Evolutionary conservation across 2,888 invertebrate genomes (phyloP).

Genomic region (Prenolepis imparis): DNA sequence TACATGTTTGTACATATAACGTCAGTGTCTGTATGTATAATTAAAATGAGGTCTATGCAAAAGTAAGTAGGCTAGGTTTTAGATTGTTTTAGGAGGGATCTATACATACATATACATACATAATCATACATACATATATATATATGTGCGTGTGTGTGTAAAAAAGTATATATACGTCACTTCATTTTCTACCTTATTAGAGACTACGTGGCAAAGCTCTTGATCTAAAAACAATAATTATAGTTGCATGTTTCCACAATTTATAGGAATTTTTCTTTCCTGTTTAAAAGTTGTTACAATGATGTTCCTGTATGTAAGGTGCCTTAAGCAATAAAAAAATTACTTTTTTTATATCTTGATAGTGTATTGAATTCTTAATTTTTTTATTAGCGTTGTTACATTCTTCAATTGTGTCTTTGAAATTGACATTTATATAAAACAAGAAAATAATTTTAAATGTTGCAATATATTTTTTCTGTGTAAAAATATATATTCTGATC

Average conservation of each 20-base stretch:
- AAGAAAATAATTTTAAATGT: background rate
- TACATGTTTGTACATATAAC: conserved; percentile 82
- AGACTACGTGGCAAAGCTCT: conserved; percentile 80
- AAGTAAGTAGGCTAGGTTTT: conserved; percentile 78
- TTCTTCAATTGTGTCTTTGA: background rate
- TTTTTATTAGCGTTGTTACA: background rate
- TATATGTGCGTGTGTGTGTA: conserved; percentile 35
- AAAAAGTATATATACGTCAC: conserved; percentile 77
- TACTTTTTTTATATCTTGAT: conserved; percentile 20
- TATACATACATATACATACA: conserved; percentile 68
- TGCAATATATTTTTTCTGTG: background rate
- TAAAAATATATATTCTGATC: background rate
- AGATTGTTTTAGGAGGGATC: conserved; percentile 81
- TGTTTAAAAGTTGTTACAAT: conserved; percentile 39
- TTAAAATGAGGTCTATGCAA: conserved; percentile 75
- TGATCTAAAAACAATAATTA: conserved; percentile 76
- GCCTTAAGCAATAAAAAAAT: conserved; percentile 60
- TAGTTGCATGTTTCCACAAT: conserved; percentile 50
- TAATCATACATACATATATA: conserved; percentile 66
- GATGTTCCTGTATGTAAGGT: conserved; percentile 75
- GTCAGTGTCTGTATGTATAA: conserved; percentile 79
- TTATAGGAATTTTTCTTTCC: conserved; percentile 35
- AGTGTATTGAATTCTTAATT: conserved; percentile 5
- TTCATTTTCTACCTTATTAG: conserved; percentile 80
- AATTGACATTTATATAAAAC: background rate